phyloP scores from a whole-genome alignment of 64 coral and sea anemone genomes.

The Montipora efflorescens region DNA sequence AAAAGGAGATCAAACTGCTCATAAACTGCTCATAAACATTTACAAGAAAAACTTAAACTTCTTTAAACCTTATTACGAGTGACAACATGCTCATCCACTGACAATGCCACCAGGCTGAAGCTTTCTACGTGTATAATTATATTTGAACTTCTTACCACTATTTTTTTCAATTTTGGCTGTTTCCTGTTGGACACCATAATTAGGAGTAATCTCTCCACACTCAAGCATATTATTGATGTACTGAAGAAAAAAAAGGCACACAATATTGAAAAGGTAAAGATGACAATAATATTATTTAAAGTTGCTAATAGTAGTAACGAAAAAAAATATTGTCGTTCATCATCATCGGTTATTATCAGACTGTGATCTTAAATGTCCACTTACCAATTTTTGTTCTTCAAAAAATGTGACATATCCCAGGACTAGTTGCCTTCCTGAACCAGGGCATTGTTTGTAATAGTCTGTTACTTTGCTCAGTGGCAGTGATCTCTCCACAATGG shows the following conservation, averaged over 20 bases:
- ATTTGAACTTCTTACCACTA: neutral
- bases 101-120: too few species aligned
- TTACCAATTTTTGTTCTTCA: constrained; percentile 42
- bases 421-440: constrained; percentile 34
- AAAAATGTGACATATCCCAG: constrained; percentile 49
- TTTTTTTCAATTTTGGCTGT: constrained; percentile 6
- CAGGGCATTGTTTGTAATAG: constrained; percentile 45
- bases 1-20: neutral
- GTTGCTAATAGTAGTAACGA: too few species aligned
- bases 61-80: too few species aligned
- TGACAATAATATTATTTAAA: too few species aligned
- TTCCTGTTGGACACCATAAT: constrained; percentile 43
- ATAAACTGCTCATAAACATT: too few species aligned
- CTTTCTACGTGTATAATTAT: too few species aligned
- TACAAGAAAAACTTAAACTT: too few species aligned
- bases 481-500: constrained; percentile 28
- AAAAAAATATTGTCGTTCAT: too few species aligned
- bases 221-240: constrained; percentile 31
- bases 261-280: too few species aligned
- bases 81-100: too few species aligned
- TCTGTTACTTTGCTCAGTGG: constrained; percentile 1
- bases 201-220: neutral
- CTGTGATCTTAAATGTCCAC: neutral
- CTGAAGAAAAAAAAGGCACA: too few species aligned
- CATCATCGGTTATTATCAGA: too few species aligned